phyloP scores from a whole-genome alignment of 2,797 vertebrate species.

The Molothrus ater region DNA sequence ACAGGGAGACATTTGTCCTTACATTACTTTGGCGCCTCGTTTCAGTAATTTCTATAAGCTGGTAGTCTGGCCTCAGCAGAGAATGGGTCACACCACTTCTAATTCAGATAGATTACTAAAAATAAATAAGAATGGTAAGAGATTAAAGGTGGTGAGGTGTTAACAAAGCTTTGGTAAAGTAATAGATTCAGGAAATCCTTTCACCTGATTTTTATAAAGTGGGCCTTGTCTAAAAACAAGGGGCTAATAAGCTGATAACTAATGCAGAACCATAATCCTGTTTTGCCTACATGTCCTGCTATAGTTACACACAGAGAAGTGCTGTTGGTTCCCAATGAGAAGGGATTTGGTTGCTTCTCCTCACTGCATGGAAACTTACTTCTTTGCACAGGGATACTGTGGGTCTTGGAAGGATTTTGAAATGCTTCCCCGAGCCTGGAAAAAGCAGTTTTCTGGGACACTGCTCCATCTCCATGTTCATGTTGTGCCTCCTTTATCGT shows the following conservation, averaged over 20 bases:
- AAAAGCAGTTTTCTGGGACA: background rate
- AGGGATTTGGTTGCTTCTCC: background rate
- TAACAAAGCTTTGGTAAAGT: constrained; percentile 23
- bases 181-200: constrained; percentile 26
- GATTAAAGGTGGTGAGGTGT: constrained; percentile 33
- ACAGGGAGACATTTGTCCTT: constrained; percentile 45
- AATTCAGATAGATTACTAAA: constrained; percentile 47
- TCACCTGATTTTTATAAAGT: constrained; percentile 38
- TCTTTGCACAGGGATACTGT: background rate
- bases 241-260: constrained; percentile 28
- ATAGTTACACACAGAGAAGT: background rate
- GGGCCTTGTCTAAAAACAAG: constrained; percentile 3
- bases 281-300: background rate
- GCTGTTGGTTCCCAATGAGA: background rate
- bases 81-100: constrained; percentile 33
- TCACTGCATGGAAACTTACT: background rate
- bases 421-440: background rate
- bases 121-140: constrained; percentile 21
- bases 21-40: constrained; percentile 28
- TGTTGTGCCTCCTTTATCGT: fast-evolving
- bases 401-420: background rate
- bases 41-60: constrained; percentile 60
- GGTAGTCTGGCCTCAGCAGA: constrained; percentile 35
- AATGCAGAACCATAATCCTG: background rate
- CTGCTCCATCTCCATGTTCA: background rate